phyloP scores from a whole-genome alignment of 2,797 vertebrate genomes.

The Falco biarmicus region DNA sequence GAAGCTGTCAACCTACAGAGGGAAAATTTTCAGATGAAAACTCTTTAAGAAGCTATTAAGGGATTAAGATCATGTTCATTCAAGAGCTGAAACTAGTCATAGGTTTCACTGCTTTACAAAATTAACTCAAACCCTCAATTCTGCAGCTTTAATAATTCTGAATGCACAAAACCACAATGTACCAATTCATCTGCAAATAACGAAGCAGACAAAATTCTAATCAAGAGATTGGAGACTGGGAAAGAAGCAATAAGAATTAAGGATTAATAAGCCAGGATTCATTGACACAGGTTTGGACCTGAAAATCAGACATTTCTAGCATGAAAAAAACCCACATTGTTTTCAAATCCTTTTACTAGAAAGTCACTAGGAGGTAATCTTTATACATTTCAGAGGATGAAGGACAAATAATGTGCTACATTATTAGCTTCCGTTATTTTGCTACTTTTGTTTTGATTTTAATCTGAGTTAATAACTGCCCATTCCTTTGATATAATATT shows the following conservation, averaged over 20 bases:
- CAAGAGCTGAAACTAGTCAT: not conserved
- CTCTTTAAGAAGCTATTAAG: not conserved
- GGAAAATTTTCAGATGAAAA: not conserved
- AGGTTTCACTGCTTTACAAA: not conserved
- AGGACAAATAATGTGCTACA: not conserved
- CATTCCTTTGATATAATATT: not conserved
- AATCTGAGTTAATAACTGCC: not conserved
- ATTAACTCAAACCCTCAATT: not conserved
- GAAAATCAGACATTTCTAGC: not conserved
- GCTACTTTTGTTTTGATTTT: not conserved
- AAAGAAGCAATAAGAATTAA: not conserved
- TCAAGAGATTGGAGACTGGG: not conserved
- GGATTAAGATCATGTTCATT: not conserved
- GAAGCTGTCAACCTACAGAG: not conserved
- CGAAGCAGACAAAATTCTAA: not conserved
- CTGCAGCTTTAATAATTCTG: not conserved
- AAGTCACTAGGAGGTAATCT: not conserved
- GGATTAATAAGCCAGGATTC: not conserved
- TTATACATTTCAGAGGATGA: not conserved
- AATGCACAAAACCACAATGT: fast-evolving
- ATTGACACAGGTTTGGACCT: not conserved
- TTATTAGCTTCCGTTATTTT: not conserved
- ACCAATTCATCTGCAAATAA: not conserved
- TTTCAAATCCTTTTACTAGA: not conserved
- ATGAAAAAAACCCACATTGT: not conserved